Base-by-base conservation (phyloP, 92 coral and sea anemone species). In the Heteractis magnifica region DNA sequence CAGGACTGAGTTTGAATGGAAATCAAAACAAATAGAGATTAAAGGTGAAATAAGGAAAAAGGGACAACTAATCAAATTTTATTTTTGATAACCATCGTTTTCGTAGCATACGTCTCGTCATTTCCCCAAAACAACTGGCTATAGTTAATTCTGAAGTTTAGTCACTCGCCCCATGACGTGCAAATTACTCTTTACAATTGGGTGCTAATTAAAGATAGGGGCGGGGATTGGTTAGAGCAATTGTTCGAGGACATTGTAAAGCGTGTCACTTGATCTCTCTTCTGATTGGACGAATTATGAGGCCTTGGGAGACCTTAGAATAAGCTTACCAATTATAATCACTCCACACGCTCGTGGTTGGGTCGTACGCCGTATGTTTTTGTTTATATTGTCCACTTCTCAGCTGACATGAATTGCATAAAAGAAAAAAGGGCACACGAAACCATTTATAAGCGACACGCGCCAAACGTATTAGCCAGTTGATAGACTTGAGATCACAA, bases 361-460 rank as follows among this genome's bases (percentile, higher is more conserved):
- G 94, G 89, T 89, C 89, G 89, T 79, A 85, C 83, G 84, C 90
- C 92, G 88, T 83, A 81, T 94, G 97, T 94, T 96, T 94, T 91
- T 96, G 96, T 95, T 95, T 95, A 97, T 88, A 93, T 88, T 94
- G 94, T 87, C 90, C 98, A 93, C 98, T 94, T 93, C 94, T 93
- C 98, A 89, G 98, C 98, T 94, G 96, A 94, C 98, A 94, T 91
- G 90, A 93, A 89, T 87, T 92, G 81, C 90, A 91, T 87, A 91
- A 88, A 88, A 90, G 95, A 89, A 88, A 96, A 96, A 96, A 96
- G 99, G 88, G 97, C 99, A 96, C 97, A 96, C 95, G 97, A 89
- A 79, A 87, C 82, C 87, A 70, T 90, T 88, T 94, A 94, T 92
- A 96, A 90, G 93, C 87, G 98, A 94, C 99, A 96, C 99, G 99